phyloP scores from a whole-genome alignment of 2,113 vertebrate genomes.

The Murina feae region DNA sequence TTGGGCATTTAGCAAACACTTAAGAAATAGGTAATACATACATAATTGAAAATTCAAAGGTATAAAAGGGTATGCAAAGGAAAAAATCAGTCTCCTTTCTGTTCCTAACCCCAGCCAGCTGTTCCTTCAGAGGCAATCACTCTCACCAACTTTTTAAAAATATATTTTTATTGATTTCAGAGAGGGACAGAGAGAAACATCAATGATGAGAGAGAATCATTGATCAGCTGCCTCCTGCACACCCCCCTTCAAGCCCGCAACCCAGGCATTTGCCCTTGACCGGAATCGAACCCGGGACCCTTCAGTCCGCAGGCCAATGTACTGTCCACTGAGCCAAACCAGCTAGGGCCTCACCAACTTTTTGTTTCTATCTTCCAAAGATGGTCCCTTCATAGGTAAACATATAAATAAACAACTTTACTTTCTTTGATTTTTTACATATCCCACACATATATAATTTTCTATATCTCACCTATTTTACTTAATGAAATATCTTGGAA shows the following conservation, averaged over 20 bases:
- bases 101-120: background rate
- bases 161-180: too few relatives aligned
- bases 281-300: too few relatives aligned
- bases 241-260: too few relatives aligned
- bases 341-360: background rate
- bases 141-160: background rate
- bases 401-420: background rate
- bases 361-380: background rate
- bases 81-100: background rate
- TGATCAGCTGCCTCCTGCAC: too few relatives aligned
- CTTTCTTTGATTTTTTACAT: background rate
- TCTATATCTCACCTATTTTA: background rate
- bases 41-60: conserved; percentile 12
- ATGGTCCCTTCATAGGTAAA: background rate
- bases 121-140: background rate
- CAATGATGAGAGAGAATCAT: too few relatives aligned
- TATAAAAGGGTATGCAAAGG: background rate
- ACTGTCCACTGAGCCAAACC: too few relatives aligned
- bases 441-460: background rate
- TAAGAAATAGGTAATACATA: background rate
- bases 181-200: too few relatives aligned
- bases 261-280: too few relatives aligned
- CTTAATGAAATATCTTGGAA: background rate
- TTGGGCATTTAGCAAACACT: background rate
- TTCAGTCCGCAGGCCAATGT: too few relatives aligned